phyloP scores from a whole-genome alignment of 2,888 invertebrate genomes.

The Coenonympha arcania region DNA sequence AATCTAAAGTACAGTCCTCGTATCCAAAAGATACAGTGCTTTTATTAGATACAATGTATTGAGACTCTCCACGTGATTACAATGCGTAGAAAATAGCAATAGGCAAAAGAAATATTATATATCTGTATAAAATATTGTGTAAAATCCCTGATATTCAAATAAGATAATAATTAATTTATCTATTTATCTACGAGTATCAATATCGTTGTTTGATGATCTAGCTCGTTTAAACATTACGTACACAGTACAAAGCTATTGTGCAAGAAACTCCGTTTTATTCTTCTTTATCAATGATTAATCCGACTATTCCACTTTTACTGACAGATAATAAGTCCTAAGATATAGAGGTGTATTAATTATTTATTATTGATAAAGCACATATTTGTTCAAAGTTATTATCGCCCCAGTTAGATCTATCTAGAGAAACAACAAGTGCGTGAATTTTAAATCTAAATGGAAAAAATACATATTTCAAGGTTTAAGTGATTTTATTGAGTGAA shows the following conservation, averaged over 20 bases:
- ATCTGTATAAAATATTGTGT: too few species aligned
- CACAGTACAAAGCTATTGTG: background rate
- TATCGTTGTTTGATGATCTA: background rate
- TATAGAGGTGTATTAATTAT: too few species aligned
- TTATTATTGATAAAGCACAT: too few species aligned
- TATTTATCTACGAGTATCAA: background rate
- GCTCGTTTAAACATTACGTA: background rate
- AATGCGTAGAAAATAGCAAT: too few species aligned
- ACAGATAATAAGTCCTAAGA: background rate
- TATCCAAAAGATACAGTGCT: too few species aligned
- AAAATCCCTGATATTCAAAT: background rate
- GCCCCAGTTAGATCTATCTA: too few species aligned
- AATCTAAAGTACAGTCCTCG: too few species aligned
- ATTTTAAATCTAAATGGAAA: too few species aligned
- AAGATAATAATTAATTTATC: background rate
- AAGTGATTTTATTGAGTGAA: background rate
- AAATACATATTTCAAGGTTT: background rate
- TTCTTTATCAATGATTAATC: constrained; percentile 4
- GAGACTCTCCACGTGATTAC: background rate
- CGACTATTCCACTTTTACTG: background rate
- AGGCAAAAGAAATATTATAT: too few species aligned
- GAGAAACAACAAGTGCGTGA: too few species aligned
- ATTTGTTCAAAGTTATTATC: too few species aligned
- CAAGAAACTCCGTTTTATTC: background rate
- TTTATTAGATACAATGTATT: too few species aligned